Evolutionary conservation across 2,888 invertebrate genomes (phyloP).

Genomic region (Leptothorax acervorum): DNA sequence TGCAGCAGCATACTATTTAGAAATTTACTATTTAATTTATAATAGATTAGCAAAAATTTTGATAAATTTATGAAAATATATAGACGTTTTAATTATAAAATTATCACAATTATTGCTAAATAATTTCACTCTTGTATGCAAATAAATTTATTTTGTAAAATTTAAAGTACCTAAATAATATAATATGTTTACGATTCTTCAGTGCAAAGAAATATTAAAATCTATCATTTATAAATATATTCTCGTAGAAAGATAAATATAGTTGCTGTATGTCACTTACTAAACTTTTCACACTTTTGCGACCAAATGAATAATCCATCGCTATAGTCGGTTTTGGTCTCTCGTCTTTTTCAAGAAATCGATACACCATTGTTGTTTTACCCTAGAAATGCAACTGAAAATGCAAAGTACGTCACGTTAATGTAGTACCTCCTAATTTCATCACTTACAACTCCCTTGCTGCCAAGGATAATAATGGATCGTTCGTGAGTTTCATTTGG

Average conservation of each 20-base stretch:
- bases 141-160: conserved; percentile 9
- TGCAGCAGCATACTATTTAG: conserved; percentile 73
- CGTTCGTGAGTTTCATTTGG: conserved; percentile 85
- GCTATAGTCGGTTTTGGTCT: conserved; percentile 92
- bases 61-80: not conserved
- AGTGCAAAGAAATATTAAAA: conserved; percentile 17
- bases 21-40: not conserved
- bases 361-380: conserved; percentile 92
- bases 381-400: conserved; percentile 87
- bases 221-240: not conserved
- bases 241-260: not conserved
- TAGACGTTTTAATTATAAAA: conserved; percentile 2
- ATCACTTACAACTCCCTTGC: conserved; percentile 89
- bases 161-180: not conserved
- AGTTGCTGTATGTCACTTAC: conserved; percentile 74
- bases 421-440: not conserved
- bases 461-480: conserved; percentile 89
- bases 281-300: conserved; percentile 89
- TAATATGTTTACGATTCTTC: not conserved
- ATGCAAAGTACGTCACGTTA: conserved; percentile 27
- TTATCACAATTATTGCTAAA: not conserved
- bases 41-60: not conserved
- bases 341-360: conserved; percentile 93
- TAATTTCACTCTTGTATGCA: not conserved
- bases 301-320: conserved; percentile 94